Evolutionary conservation across 2,888 invertebrate species (phyloP).

Genomic region (Yponomeuta plumbellus): DNA sequence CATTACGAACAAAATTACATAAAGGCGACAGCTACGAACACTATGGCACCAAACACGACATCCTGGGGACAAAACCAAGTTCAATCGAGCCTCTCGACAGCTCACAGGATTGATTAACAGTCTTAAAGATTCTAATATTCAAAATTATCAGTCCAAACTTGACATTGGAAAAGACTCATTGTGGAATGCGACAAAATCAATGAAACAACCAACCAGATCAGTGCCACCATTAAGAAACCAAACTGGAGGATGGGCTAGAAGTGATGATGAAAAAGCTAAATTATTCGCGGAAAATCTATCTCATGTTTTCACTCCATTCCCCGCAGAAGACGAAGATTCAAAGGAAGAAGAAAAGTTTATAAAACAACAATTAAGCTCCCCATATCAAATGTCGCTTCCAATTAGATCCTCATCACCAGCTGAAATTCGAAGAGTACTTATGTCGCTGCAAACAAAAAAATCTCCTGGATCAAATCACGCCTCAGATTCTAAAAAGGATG

Average conservation of each 20-base stretch:
- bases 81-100: background rate
- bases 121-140: background rate
- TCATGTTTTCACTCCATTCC: background rate
- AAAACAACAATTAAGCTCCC: background rate
- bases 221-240: no score
- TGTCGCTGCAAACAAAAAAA: constrained; percentile 4
- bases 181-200: no score
- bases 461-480: constrained; percentile 2
- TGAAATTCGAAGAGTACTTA: constrained; percentile 9
- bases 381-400: constrained; percentile 5
- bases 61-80: no score
- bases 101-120: background rate
- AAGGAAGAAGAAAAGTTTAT: background rate
- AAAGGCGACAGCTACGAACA: no score
- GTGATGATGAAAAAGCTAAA: background rate
- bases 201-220: no score
- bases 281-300: background rate
- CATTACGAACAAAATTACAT: no score
- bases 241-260: no score
- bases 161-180: no score
- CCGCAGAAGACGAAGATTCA: background rate
- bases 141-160: no score
- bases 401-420: background rate
- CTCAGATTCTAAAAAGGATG: background rate
- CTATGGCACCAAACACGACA: no score